Base-by-base conservation (phyloP, 2,113 vertebrate species). In the Tupaia tana region DNA sequence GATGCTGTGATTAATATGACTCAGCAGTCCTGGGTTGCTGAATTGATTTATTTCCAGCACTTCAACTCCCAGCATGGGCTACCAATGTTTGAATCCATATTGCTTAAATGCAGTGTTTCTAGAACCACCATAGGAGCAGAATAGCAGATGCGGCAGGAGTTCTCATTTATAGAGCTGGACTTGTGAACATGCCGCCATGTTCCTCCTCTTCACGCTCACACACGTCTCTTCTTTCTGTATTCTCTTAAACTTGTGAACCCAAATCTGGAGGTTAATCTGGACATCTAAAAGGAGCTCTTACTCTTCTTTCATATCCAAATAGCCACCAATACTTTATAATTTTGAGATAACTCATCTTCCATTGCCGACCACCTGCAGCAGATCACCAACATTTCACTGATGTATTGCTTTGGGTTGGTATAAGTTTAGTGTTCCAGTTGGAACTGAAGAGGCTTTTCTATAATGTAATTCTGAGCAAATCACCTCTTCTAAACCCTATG, bases 1-100 rank as follows among this genome's bases (percentile, higher is more conserved):
- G 61, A 82, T 94, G 73, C 67, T 95, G 9, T 90, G 86, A 96
- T 19, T 93, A 95, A 73, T 93, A 94, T 94, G 31, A 89, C 59
- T 93, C 90, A 86, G 29, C 20, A 67, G n/a, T 93, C 66, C 1
- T 0, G 74, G 31, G 56, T 74, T 91, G 67, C n/a, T 59, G 27
- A 70, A 85, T 52, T 97, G 92, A 93, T 91, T 96, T 94, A 64
- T 63, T 92, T 82, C 31, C 59, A 96, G 78, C 29, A 22, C 82
- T 95, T 96, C 81, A 87, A 10, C 77, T 95, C 75, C 95, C 93
- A 24, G 91, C 19, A 58, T 20, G 22, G 75, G 14, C 16, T 29
- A 59, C 61, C 64, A 71, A 61, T 9, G 61, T 96, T 81, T 94
- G 88, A 81, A 92, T 94, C 61, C 27, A 78, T 34, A 80, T 56